These are phyloP conservation scores for Heliconius aoede DNA, from an alignment of 2,888 invertebrate species.

Conservation along the genomic window DNA sequence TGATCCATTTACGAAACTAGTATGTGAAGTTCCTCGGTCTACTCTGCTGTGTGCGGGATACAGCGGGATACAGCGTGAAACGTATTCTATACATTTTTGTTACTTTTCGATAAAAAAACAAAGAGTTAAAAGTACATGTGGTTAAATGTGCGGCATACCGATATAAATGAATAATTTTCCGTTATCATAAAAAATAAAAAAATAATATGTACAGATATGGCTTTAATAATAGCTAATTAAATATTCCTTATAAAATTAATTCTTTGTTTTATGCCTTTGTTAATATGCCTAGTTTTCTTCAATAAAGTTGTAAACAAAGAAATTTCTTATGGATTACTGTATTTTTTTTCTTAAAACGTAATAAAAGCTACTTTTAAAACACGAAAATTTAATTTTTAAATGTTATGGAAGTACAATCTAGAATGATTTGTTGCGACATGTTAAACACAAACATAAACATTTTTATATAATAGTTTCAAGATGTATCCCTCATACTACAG, in stretches of 20 bases:
- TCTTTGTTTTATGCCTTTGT: too few species aligned
- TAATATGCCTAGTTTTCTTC: not conserved
- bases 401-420: not conserved
- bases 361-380: not conserved
- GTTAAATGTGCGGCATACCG: not conserved
- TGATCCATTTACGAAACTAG: too few species aligned
- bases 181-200: not conserved
- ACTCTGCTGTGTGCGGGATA: too few species aligned
- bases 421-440: not conserved
- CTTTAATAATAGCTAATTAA: not conserved
- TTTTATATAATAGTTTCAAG: too few species aligned
- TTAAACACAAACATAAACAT: too few species aligned
- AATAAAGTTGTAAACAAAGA: not conserved
- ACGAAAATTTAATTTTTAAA: not conserved
- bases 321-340: not conserved
- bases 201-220: not conserved
- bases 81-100: not conserved
- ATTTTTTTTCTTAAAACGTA: not conserved
- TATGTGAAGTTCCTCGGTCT: too few species aligned
- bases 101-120: not conserved
- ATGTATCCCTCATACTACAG: too few species aligned
- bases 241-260: conserved; percentile 13
- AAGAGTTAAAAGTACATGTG: not conserved
- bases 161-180: not conserved
- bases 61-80: too few species aligned